Evolutionary conservation across 2,888 invertebrate genomes (phyloP).

Genomic region (Ashinkailepas kermadecensis): DNA sequence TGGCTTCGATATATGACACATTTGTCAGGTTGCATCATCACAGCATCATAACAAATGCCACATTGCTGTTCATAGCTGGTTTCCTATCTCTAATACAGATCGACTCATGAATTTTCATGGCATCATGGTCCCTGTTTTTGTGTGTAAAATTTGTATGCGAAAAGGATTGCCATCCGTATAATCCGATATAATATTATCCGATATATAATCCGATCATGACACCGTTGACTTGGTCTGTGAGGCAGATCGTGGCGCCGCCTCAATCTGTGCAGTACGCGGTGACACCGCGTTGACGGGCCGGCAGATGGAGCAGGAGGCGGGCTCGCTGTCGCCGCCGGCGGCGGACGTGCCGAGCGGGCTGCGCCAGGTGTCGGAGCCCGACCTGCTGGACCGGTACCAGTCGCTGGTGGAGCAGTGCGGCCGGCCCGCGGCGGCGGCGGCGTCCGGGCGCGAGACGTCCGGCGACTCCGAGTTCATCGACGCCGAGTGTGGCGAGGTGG

Average conservation of each 20-base stretch:
- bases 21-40: too few species aligned
- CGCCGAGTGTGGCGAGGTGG: neutral
- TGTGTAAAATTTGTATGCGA: too few species aligned
- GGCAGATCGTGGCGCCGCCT: neutral
- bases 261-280: neutral
- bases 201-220: neutral
- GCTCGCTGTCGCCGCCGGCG: neutral
- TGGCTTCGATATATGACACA: too few species aligned
- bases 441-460: neutral
- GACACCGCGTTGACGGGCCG: neutral
- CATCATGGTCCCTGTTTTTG: too few species aligned
- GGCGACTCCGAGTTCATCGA: neutral
- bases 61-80: too few species aligned
- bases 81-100: too few species aligned
- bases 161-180: too few species aligned
- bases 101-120: too few species aligned
- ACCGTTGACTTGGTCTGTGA: neutral
- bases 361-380: neutral
- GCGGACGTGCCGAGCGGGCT: neutral
- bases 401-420: constrained; percentile 15
- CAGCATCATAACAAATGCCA: too few species aligned
- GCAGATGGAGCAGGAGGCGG: neutral
- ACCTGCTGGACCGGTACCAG: constrained; percentile 2
- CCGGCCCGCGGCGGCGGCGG: neutral
- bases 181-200: neutral